Base-by-base conservation (phyloP, 2,888 invertebrate species). In the Neoaliturus tenellus region DNA sequence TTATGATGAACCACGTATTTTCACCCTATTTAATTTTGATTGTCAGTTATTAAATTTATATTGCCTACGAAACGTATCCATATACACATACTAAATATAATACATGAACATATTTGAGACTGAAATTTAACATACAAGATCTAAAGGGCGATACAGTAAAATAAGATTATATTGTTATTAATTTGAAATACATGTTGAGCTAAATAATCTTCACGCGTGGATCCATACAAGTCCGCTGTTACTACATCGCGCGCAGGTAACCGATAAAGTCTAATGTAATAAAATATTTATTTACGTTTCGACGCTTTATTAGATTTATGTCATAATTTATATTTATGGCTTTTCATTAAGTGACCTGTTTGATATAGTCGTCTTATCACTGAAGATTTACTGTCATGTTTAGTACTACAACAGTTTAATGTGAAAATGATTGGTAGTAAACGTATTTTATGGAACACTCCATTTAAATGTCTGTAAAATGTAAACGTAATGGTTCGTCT, bases 341-440 rank as follows among this genome's bases (percentile, higher is more conserved):
- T 62, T 62, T 62, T 62, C 62, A 62, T 62, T 62, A 62, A 62
- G 62, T 62, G 62, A 62, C 62, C 62, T 62, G 28, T 62, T 28
- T 62, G 62, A 62, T 31, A 62, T 3, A 62, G 62, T 31, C 31
- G 25, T 62, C 62, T 62, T 62, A 31, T 62, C 62, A 62, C 14
- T 12, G 62, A 62, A 28, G 62, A 62, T 28, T 62, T 62, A 62
- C 62, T 17, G 28, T 31, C 62, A 62, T 62, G 28, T 28, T 62
- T 28, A 62, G 62, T 62, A 62, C 28, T 62, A 31, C 62, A 62
- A 62, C 62, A 4, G 62, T 62, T 62, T 62, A 62, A 62, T 62
- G 62, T 62, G 28, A 28, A 62, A 28, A 62, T 62, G 28, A 62
- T 62, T 62, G 62, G 62, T 31, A 20, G 62, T 62, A 62, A 62